Evolutionary conservation across 2,113 vertebrate species (phyloP).

Genomic region (Rhegmatorhina hoffmannsi): DNA sequence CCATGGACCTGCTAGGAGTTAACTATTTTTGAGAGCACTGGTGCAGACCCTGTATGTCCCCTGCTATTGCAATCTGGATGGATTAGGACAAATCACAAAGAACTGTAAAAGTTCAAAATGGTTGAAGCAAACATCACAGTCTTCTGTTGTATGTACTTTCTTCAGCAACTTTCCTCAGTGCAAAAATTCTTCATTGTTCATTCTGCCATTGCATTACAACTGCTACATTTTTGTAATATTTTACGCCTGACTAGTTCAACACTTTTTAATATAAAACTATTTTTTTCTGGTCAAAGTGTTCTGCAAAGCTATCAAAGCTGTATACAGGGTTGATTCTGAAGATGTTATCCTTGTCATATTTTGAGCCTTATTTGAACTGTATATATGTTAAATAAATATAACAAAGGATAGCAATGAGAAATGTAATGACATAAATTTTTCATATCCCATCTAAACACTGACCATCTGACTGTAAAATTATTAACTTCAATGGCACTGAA

Average conservation of each 20-base stretch:
- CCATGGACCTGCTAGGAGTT: not conserved
- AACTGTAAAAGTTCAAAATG: not conserved
- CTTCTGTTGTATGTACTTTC: not conserved
- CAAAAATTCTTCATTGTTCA: not conserved
- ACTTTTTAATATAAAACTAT: not conserved
- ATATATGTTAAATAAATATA: not conserved
- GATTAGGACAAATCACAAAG: not conserved
- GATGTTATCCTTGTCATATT: not conserved
- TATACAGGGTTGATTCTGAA: not conserved
- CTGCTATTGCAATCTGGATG: not conserved
- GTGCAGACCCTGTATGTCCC: not conserved
- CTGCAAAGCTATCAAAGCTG: not conserved
- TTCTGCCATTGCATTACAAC: not conserved
- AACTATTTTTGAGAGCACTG: not conserved
- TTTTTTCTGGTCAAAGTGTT: not conserved
- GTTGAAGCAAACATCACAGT: not conserved
- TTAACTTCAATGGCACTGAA: not conserved
- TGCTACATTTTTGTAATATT: not conserved
- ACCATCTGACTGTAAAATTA: not conserved
- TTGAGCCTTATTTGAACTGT: not conserved
- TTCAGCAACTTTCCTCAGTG: not conserved
- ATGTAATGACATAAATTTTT: not conserved
- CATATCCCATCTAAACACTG: not conserved
- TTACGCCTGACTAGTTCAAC: not conserved
- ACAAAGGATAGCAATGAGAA: not conserved